phyloP scores from a whole-genome alignment of 2,888 invertebrate species.

The Hylaea fasciaria region DNA sequence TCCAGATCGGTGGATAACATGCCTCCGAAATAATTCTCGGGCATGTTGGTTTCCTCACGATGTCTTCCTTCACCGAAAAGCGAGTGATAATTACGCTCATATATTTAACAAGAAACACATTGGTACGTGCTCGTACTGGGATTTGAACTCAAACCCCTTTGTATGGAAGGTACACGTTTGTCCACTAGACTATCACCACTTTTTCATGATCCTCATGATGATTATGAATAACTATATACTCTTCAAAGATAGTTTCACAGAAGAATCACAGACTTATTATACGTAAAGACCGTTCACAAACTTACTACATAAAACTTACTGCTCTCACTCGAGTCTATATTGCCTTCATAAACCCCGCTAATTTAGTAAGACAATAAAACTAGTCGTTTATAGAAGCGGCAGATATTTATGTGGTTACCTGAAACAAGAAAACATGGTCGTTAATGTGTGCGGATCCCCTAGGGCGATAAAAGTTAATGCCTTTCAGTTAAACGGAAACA shows the following conservation, averaged over 20 bases:
- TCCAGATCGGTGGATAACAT: too few species aligned
- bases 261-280: background rate
- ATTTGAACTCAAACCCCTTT: too few species aligned
- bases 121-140: too few species aligned
- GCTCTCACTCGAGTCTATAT: conserved; percentile 34
- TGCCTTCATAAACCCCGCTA: conserved; percentile 46
- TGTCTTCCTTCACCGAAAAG: too few species aligned
- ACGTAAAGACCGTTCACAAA: background rate
- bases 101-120: too few species aligned
- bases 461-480: conserved; percentile 39
- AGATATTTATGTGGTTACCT: conserved; percentile 56
- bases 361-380: conserved; percentile 55
- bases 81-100: too few species aligned
- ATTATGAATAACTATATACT: too few species aligned
- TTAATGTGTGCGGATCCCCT: conserved; percentile 52
- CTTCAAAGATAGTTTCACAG: background rate
- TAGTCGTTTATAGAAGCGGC: conserved; percentile 43
- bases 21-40: too few species aligned
- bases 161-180: too few species aligned
- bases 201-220: too few species aligned
- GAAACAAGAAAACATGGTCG: conserved; percentile 66
- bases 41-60: too few species aligned
- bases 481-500: conserved; percentile 31
- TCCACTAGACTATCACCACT: too few species aligned
- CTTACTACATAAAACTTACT: conserved; percentile 14